These are phyloP conservation scores for Xyrauchen texanus DNA, from an alignment of 2,113 vertebrate species.

Conservation along the genomic window DNA sequence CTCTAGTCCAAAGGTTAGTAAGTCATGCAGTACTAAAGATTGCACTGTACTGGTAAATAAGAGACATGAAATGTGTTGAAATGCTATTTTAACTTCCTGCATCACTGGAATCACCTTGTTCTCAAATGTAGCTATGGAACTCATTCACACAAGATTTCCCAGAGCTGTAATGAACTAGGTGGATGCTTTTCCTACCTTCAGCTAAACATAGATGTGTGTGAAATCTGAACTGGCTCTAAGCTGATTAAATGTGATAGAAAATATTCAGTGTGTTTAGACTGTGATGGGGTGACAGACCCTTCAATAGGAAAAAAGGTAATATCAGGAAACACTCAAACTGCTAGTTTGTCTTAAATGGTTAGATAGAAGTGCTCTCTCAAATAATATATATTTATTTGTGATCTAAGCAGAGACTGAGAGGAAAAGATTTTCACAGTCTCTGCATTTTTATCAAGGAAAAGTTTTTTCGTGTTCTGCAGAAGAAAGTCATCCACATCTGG, in stretches of 20 bases:
- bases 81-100: not conserved
- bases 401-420: slow-evolving; percentile 11
- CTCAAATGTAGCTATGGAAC: not conserved
- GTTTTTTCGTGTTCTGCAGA: too few relatives aligned
- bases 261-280: not conserved
- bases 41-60: not conserved
- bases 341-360: slow-evolving; percentile 13
- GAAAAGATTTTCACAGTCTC: not conserved
- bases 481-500: too few relatives aligned
- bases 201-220: not conserved
- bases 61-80: not conserved
- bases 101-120: not conserved
- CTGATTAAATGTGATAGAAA: not conserved
- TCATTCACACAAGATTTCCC: not conserved
- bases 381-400: slow-evolving; percentile 25
- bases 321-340: slow-evolving; percentile 13
- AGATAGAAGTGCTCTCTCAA: slow-evolving; percentile 11
- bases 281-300: not conserved
- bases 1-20: not conserved
- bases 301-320: not conserved
- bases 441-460: not conserved
- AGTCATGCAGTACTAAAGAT: not conserved
- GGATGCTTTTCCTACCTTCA: not conserved
- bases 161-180: not conserved
- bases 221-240: not conserved